Evolutionary conservation across 2,888 invertebrate genomes (phyloP).

Genomic region (Empis livida): DNA sequence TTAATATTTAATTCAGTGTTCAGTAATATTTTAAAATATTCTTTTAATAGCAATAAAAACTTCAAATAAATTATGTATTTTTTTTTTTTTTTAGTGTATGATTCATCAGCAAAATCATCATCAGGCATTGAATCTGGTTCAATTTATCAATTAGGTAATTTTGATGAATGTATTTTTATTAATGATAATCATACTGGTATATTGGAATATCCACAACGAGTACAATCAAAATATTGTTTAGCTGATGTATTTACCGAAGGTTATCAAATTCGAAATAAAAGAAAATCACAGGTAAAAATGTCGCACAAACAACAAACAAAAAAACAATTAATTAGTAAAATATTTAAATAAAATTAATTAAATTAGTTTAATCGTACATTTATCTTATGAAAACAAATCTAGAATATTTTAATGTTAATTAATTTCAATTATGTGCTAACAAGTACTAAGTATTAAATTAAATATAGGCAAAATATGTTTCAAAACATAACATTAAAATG

Average conservation of each 20-base stretch:
- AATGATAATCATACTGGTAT: conserved; percentile 23
- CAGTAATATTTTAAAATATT: too few relatives aligned
- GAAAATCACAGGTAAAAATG: conserved; percentile 16
- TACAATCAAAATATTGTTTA: conserved; percentile 44
- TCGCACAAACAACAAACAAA: too few relatives aligned
- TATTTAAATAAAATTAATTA: background rate
- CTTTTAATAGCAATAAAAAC: too few relatives aligned
- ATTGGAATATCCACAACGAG: background rate
- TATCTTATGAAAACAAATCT: background rate
- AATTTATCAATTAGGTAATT: conserved; percentile 58
- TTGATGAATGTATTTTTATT: conserved; percentile 51
- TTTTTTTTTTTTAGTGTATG: conserved; percentile 47
- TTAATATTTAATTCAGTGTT: too few relatives aligned
- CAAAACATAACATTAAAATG: too few relatives aligned
- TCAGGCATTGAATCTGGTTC: conserved; percentile 54
- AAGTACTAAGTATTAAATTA: too few relatives aligned
- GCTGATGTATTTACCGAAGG: conserved; percentile 36
- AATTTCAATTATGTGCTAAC: too few relatives aligned
- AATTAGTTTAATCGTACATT: background rate
- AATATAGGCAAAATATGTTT: too few relatives aligned
- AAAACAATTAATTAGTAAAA: conserved; percentile 15
- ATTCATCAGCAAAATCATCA: conserved; percentile 56
- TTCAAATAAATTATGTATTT: background rate
- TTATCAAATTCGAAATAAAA: conserved; percentile 8
- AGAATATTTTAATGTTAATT: too few relatives aligned